Evolutionary conservation across 1,140 invertebrate species (phyloP), one percentile per base, ranked within the genome.

Genomic region (Callitettix versicolor): DNA sequence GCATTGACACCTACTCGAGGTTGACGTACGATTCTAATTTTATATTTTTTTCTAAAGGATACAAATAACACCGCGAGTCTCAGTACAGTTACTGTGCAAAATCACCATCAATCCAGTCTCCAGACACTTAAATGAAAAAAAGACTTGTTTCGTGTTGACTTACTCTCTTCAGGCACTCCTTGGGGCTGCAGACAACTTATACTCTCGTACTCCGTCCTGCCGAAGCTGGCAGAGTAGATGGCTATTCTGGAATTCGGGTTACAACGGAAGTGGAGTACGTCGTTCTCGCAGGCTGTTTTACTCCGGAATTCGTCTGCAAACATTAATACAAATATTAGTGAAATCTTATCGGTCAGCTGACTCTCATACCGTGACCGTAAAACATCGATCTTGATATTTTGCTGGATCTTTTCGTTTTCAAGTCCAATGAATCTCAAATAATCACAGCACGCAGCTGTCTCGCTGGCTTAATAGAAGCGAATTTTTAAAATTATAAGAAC

Each of bases 141-240:
- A n/a, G n/a, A n/a, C n/a, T n/a, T n/a, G n/a, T n/a, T n/a, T n/a
- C n/a, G n/a, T n/a, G n/a, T 5, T n/a, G n/a, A 79, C 81, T 81
- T 72, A 94, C 91, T 90, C 77, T 92, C 88, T 69, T 92, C 89
- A 41, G 82, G 80, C 56, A 90, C 85, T 18, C 86, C 86, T 62
- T 81, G 78, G 1, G 86, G 85, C 65, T 92, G 86, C 2, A 89
- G 88, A 71, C 91, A 95, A 63, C 91, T 85, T 58, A 89, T 79
- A 54, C 85, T 91, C 63, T 91, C 89, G 64, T 88, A 87, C 68
- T 89, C 84, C 0, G 88, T 91, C 53, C 90, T 77, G 7, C 91
- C 91, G 68, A 89, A 96, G 64, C 85, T 85, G 6, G 91, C 91
- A 36, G 88, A 91, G 71, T 91, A 94, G 58, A 96, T 84, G 17